A percentile compares a stretch with the other conserved stretches of the same genome.
Conservation (phyloP, 2,888 invertebrate genomes). For the Ctenicera cuprea region DNA sequence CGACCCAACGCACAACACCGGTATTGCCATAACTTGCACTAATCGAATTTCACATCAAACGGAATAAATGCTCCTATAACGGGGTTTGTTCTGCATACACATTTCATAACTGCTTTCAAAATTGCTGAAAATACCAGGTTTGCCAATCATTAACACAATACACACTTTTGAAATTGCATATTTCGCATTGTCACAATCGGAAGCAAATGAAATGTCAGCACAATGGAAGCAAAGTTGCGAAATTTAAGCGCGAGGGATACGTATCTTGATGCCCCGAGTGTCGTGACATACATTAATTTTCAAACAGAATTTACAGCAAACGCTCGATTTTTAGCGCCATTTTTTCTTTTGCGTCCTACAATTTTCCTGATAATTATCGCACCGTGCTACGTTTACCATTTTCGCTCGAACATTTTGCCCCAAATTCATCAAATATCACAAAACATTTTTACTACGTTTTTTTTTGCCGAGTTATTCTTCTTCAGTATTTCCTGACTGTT, state of each 20-base stretch:
- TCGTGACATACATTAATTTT: constrained; percentile 42
- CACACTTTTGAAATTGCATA: constrained; percentile 32
- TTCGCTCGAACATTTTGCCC: background rate
- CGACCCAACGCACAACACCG: constrained; percentile 47
- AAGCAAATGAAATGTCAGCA: constrained; percentile 47
- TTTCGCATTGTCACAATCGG: constrained; percentile 36
- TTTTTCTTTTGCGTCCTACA: background rate
- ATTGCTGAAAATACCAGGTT: constrained; percentile 14
- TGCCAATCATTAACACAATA: constrained; percentile 36
- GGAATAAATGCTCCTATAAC: constrained; percentile 32
- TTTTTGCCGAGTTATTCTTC: constrained; percentile 5
- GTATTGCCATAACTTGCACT: constrained; percentile 48
- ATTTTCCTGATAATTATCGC: constrained; percentile 13
- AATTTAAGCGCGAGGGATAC: constrained; percentile 36
- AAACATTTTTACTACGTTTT: background rate
- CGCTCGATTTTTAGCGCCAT: constrained; percentile 14
- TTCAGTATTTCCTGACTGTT: constrained; percentile 8
- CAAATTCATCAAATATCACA: background rate
- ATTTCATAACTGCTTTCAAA: constrained; percentile 23
- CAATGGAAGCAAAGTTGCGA: constrained; percentile 40
- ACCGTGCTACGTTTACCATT: background rate
- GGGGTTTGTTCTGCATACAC: constrained; percentile 10
- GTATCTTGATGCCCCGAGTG: constrained; percentile 43
- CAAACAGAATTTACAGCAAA: constrained; percentile 14
- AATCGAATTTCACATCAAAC: constrained; percentile 40